Conservation (phyloP, 2,113 vertebrate species). For the Coptodon bakossiorum region DNA sequence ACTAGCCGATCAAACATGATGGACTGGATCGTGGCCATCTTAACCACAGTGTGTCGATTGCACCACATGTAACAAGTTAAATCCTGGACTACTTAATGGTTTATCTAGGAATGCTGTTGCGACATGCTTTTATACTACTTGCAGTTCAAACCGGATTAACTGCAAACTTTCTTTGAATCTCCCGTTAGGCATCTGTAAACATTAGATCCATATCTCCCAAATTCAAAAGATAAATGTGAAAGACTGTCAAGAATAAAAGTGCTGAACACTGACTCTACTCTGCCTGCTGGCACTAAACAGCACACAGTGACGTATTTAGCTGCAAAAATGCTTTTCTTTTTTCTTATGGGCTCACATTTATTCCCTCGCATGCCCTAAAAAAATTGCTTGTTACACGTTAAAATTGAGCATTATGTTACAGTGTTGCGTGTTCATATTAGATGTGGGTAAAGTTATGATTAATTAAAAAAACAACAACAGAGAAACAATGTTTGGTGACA, state of each 20-base stretch:
- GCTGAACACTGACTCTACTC: neutral
- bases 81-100: neutral
- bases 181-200: neutral
- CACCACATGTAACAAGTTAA: neutral
- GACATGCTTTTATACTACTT: neutral
- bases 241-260: neutral
- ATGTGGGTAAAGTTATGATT: neutral
- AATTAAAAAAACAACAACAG: neutral
- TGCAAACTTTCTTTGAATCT: neutral
- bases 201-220: neutral
- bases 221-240: neutral
- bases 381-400: rapidly evolving
- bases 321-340: neutral
- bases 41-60: neutral
- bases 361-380: neutral
- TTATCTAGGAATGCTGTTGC: neutral
- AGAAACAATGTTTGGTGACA: neutral
- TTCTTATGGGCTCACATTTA: neutral
- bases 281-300: neutral
- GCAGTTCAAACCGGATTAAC: neutral
- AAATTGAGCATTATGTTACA: neutral
- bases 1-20: neutral
- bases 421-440: neutral
- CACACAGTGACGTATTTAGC: neutral
- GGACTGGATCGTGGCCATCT: neutral